A percentile compares a stretch with the other conserved stretches of the same genome.
These are phyloP conservation scores for Ophioderma brevispina DNA, from an alignment of 35 echinoderm and acorn worm species.

Conservation along the genomic window DNA sequence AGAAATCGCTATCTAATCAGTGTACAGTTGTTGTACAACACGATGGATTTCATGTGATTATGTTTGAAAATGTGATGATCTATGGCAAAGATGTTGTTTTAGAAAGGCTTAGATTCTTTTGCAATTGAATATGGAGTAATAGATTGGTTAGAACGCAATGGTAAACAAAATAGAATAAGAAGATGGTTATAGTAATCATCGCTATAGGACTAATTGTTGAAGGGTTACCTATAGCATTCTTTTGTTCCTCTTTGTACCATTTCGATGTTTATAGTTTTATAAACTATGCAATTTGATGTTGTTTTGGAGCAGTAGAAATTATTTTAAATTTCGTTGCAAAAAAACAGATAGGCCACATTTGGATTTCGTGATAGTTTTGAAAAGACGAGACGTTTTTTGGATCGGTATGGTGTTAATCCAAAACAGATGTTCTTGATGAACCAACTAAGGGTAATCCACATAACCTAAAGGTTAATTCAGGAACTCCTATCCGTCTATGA, in stretches of 20 bases:
- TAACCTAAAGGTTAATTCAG: not conserved
- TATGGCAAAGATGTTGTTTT: not conserved
- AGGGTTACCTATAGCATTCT: not conserved
- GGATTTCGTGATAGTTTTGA: not conserved
- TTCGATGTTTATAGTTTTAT: not conserved
- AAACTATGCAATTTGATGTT: not conserved
- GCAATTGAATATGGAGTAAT: not conserved
- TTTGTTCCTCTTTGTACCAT: not conserved
- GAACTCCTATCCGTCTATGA: not conserved
- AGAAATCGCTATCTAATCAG: not conserved
- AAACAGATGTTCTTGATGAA: not conserved
- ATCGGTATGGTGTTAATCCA: not conserved
- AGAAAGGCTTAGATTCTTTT: not conserved
- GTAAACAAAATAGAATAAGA: not conserved
- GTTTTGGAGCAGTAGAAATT: not conserved
- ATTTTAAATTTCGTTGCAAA: not conserved
- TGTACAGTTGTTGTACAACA: not conserved
- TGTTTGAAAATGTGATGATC: no score
- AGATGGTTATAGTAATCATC: not conserved
- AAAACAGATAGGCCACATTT: not conserved
- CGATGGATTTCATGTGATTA: not conserved
- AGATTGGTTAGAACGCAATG: not conserved
- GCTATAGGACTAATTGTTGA: not conserved
- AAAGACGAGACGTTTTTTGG: not conserved
- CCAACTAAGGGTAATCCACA: not conserved